phyloP scores from a whole-genome alignment of 2,113 vertebrate genomes.

The Petaurus breviceps region DNA sequence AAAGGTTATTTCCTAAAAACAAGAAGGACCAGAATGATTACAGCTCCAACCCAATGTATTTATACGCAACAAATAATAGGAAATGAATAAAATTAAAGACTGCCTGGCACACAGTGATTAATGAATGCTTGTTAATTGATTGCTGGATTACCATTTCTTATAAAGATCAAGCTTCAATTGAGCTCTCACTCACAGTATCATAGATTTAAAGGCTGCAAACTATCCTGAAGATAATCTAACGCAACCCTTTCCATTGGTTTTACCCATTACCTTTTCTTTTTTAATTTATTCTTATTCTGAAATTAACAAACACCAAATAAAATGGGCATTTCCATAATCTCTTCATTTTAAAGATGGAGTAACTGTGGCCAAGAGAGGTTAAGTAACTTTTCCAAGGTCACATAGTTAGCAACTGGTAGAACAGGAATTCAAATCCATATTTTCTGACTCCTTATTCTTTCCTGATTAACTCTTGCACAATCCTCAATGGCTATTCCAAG shows the following conservation, averaged over 20 bases:
- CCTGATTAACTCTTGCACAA: too few relatives aligned
- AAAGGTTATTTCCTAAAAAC: not conserved
- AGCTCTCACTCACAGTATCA: too few relatives aligned
- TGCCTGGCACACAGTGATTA: not conserved
- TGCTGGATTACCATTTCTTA: not conserved
- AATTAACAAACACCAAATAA: not conserved
- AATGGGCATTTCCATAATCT: not conserved
- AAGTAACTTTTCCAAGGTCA: too few relatives aligned
- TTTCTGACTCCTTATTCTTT: slow-evolving; percentile 15
- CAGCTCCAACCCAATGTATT: not conserved
- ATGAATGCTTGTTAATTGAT: too few relatives aligned
- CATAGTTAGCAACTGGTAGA: not conserved
- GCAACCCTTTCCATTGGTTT: too few relatives aligned
- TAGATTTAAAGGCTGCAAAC: too few relatives aligned
- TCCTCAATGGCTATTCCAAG: not conserved
- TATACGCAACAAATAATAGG: not conserved
- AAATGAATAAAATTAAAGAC: not conserved
- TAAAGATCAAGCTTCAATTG: not conserved
- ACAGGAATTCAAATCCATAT: not conserved
- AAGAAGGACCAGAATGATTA: too few relatives aligned
- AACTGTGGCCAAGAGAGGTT: not conserved
- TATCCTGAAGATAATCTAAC: too few relatives aligned
- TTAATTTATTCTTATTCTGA: too few relatives aligned
- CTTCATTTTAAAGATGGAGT: not conserved
- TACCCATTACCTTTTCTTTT: too few relatives aligned